Conservation (phyloP, 1,140 invertebrate genomes). For the Babylonia areolata region DNA sequence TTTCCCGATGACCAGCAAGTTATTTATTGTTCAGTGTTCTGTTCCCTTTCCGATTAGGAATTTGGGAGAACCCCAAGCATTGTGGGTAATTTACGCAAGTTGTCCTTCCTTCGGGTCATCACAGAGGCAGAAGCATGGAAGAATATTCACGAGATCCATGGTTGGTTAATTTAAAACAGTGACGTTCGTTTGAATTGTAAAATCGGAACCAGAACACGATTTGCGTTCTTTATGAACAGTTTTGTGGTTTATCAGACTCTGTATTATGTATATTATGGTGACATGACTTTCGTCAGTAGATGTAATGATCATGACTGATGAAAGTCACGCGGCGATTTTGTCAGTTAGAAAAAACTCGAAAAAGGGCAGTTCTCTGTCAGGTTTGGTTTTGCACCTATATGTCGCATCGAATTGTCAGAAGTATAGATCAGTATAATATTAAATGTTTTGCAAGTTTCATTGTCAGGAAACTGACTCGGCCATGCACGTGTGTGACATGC, state of each 20-base stretch:
- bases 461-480: too few species aligned
- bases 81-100: slow-evolving; percentile 7
- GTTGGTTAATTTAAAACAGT: slow-evolving; percentile 62
- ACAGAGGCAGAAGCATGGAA: slow-evolving; percentile 81
- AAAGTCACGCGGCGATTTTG: not conserved
- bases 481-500: too few species aligned
- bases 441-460: too few species aligned
- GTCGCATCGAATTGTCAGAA: too few species aligned
- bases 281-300: not conserved
- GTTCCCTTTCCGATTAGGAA: not conserved
- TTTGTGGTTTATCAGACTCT: not conserved
- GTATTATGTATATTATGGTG: not conserved
- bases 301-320: not conserved
- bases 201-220: not conserved
- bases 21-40: not conserved
- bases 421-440: too few species aligned
- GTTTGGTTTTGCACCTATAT: too few species aligned
- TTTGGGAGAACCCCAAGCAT: not conserved
- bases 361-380: too few species aligned
- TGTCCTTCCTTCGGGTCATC: slow-evolving; percentile 19
- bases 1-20: too few species aligned
- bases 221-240: not conserved
- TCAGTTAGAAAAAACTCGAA: too few species aligned
- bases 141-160: slow-evolving; percentile 94
- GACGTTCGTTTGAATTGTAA: not conserved